These are phyloP conservation scores for Tolmerus cingulatus DNA, from an alignment of 2,888 invertebrate species.

Conservation along the genomic window DNA sequence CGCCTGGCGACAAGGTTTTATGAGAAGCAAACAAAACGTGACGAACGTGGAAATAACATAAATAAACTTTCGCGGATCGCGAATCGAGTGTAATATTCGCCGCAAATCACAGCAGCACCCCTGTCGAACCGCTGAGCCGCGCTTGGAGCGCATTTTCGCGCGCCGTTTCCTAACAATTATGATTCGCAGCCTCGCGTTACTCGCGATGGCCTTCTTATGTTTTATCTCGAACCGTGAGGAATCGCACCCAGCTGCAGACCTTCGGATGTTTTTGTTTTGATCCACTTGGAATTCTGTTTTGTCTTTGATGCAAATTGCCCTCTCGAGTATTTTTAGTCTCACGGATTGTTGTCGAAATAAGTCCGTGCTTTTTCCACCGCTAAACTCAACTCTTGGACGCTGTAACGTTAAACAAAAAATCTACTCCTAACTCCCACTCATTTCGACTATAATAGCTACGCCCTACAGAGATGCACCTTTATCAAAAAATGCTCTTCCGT, in stretches of 20 bases:
- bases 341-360: background rate
- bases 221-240: background rate
- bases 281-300: background rate
- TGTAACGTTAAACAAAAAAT: too few relatives aligned
- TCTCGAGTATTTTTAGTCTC: background rate
- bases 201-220: background rate
- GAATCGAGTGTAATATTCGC: background rate
- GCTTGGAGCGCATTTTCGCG: background rate
- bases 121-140: background rate
- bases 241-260: background rate
- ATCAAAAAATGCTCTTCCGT: background rate
- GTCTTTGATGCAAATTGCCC: background rate
- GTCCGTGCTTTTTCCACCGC: background rate
- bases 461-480: background rate
- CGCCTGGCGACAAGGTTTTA: conserved; percentile 20
- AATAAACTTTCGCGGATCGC: conserved; percentile 7
- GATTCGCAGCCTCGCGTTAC: background rate
- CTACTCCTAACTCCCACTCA: too few relatives aligned
- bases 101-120: background rate
- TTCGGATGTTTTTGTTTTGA: background rate
- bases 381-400: background rate
- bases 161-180: background rate
- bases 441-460: too few relatives aligned
- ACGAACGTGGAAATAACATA: conserved; percentile 23
- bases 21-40: conserved; percentile 29